phyloP scores from a whole-genome alignment of 1,140 invertebrate genomes.

The Lepidurus arcticus region DNA sequence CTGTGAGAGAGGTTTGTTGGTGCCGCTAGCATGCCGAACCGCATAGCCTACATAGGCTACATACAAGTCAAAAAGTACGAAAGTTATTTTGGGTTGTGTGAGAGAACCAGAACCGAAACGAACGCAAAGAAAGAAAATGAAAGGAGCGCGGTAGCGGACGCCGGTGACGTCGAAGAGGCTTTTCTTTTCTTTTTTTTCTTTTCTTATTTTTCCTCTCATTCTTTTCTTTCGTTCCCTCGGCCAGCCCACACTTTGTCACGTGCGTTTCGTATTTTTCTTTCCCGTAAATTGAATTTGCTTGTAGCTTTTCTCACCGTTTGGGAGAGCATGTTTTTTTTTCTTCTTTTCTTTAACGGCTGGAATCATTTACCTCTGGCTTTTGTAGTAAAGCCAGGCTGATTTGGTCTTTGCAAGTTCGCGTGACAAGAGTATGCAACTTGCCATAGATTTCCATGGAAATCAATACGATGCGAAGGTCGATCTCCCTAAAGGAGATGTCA shows the following conservation, averaged over 20 bases:
- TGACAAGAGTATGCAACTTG: too few species aligned
- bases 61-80: conserved; percentile 20
- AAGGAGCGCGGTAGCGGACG: background rate
- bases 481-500: too few species aligned
- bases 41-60: too few species aligned
- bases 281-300: too few species aligned
- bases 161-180: background rate
- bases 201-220: background rate
- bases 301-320: too few species aligned
- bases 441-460: too few species aligned
- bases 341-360: too few species aligned
- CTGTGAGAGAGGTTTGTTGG: conserved; percentile 17
- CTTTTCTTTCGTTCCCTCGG: background rate
- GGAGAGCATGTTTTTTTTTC: too few species aligned
- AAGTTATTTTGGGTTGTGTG: conserved; percentile 10
- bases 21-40: background rate
- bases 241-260: background rate
- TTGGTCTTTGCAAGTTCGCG: too few species aligned
- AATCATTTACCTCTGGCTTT: too few species aligned
- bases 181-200: background rate
- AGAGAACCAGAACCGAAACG: background rate
- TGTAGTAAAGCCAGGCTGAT: too few species aligned
- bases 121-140: background rate
- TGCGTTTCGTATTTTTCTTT: background rate
- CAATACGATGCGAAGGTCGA: too few species aligned